Evolutionary conservation across 2,113 vertebrate genomes (phyloP).

Genomic region (Riparia riparia): DNA sequence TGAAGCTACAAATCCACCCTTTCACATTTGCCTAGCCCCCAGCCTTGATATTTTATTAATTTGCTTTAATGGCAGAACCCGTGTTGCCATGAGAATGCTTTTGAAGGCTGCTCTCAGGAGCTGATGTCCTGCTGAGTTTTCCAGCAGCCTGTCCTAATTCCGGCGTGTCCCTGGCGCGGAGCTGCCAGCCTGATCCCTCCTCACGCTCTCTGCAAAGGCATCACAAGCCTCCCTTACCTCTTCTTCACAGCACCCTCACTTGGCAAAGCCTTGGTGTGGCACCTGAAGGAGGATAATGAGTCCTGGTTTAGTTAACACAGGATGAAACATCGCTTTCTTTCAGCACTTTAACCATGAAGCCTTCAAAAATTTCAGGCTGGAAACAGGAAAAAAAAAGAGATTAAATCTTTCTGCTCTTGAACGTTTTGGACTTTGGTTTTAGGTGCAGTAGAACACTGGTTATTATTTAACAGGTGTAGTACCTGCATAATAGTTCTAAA

Average conservation of each 20-base stretch:
- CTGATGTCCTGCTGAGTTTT: neutral
- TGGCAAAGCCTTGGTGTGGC: neutral
- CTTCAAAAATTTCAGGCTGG: neutral
- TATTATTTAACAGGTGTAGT: neutral
- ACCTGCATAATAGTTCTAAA: neutral
- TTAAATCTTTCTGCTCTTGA: neutral
- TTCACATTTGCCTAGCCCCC: neutral
- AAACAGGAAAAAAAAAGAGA: neutral
- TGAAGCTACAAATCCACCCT: neutral
- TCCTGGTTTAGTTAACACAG: neutral
- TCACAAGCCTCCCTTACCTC: neutral
- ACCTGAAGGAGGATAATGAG: neutral
- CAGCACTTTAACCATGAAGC: neutral
- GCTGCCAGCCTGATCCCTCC: neutral
- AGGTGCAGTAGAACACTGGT: neutral
- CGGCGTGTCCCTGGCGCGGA: neutral
- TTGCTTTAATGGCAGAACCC: neutral
- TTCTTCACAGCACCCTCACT: neutral
- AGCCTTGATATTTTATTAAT: slow-evolving; percentile 47
- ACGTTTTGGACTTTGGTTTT: neutral
- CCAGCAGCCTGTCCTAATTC: neutral
- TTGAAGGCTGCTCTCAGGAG: neutral
- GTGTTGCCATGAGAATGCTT: slow-evolving; percentile 32
- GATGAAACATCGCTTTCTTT: neutral
- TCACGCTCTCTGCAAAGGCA: neutral